Base-by-base conservation (phyloP, 2,888 invertebrate genomes). In the Eristalinus sepulchralis region DNA sequence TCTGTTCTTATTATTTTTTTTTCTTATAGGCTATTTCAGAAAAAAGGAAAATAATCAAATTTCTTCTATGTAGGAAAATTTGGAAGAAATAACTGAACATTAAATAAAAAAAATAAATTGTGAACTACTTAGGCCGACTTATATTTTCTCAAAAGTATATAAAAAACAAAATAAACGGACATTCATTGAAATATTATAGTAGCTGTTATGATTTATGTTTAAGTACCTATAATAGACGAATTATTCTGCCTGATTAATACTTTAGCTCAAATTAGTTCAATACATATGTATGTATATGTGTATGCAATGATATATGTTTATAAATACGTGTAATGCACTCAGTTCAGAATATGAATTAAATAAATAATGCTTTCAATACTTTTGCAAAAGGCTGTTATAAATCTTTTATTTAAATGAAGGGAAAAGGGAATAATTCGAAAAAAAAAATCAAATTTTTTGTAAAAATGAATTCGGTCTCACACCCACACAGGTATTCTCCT, bases 221-320 rank as follows among this genome's bases (percentile, higher is more conserved):
- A 68, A 22, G 55, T 34, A 68, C 34, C 9, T n/a, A 1, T 68
- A 63, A 47, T 47, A 47, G 55, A 36, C 55, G 2, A 80, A 73
- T 55, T 59, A 11, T 71, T 73, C 67, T 80, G 79, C 79, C 67
- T 80, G 27, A 72, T 73, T 80, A 62, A 73, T 73, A 73, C 79
- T 73, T 80, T 80, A 80, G 79, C 79, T 80, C 67, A 80, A 80
- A 73, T 67, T 80, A 80, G 67, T 80, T 67, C 62, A 67, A 59
- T 27, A 33, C 53, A 66, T 80, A 47, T 17, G n/a, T 39, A 13
- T 13, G 13, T 36, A 36, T 13, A 5, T 39, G 6, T 11, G n/a
- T 39, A 39, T 39, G 3, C n/a, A 47, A n/a, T n/a, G 0, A 47
- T 17, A 47, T 47, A n/a, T n/a, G n/a, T 39, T 1, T 17, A 17